Evolutionary conservation across 2,797 vertebrate species (phyloP), one percentile per base, ranked within the genome.

Genomic region (Gadopsis bispinosus): DNA sequence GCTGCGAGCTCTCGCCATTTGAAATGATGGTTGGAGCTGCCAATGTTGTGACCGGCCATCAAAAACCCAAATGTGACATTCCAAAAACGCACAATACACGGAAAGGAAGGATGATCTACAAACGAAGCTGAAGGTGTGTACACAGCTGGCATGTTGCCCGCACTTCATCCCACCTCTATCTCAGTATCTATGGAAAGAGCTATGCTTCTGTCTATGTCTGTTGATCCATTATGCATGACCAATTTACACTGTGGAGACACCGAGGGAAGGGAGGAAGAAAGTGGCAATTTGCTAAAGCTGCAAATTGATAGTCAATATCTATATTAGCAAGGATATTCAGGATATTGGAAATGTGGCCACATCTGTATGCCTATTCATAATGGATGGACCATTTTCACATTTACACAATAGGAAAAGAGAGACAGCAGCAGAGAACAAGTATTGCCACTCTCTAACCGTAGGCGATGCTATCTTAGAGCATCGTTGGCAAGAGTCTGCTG

Each of bases 171-270:
- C 54, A 37, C 63, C 58, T 67, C n/a, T 69, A 55, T 45, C 51
- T 66, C 72, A 63, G 33, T 33, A 56, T 77, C 67, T 26, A 48
- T 43, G 70, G 58, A 66, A 78, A 85, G 64, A 69, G 59, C 59
- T 59, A 58, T 45, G 62, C 65, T 66, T 73, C 74, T 48, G 37
- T 85, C 64, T 67, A 31, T 83, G 87, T 83, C 81, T 48, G 48
- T 43, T 86, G 84, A 87, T 91, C 84, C 82, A 92, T 92, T 61
- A 93, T 92, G 89, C 76, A 93, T 90, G 83, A 86, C 72, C 88
- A 91, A 87, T 91, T 93, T 87, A 86, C 69, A 81, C 59, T 66
- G 83, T 61, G 2, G 45, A 77, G 81, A 79, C 56, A 7, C 58
- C 66, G 59, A 31, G 26, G 51, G 48, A 50, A 58, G 20, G 22